Conservation (phyloP, 2,888 invertebrate species). For the Amitus sp. region DNA sequence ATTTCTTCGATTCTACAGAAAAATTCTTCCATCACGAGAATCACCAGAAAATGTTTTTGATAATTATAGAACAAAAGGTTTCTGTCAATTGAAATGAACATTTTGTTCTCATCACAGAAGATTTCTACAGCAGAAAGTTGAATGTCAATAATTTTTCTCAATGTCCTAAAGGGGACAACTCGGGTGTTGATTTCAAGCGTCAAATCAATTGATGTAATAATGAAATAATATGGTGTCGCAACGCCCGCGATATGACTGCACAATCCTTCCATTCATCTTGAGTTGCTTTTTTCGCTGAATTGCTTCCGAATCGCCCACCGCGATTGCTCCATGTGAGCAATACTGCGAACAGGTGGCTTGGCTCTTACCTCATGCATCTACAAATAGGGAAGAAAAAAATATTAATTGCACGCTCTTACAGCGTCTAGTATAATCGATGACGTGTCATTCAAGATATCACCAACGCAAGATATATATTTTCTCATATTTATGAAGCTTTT, state of each 20-base stretch:
- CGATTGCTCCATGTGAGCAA: constrained; percentile 32
- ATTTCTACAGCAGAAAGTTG: too few species aligned
- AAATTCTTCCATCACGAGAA: too few species aligned
- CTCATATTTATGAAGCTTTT: neutral
- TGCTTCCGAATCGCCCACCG: constrained; percentile 30
- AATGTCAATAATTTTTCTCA: too few species aligned
- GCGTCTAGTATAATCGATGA: constrained; percentile 27
- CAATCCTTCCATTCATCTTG: constrained; percentile 26
- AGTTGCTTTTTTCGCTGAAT: constrained; percentile 12
- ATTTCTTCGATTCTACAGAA: too few species aligned
- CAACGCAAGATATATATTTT: neutral
- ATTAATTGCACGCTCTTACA: constrained; percentile 27
- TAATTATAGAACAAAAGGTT: too few species aligned
- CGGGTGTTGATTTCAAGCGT: constrained; percentile 6
- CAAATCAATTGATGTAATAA: constrained; percentile 4
- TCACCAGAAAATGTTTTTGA: too few species aligned
- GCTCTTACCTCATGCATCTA: constrained; percentile 29
- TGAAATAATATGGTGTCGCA: constrained; percentile 4
- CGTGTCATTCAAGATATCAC: constrained; percentile 13
- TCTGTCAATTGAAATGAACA: too few species aligned
- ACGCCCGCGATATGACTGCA: neutral
- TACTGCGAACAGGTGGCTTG: constrained; percentile 30
- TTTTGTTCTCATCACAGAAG: too few species aligned
- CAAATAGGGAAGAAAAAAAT: constrained; percentile 35
- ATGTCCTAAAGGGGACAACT: too few species aligned